These are phyloP conservation scores for Cisticola juncidis DNA, from an alignment of 2,113 vertebrate species.

Conservation along the genomic window DNA sequence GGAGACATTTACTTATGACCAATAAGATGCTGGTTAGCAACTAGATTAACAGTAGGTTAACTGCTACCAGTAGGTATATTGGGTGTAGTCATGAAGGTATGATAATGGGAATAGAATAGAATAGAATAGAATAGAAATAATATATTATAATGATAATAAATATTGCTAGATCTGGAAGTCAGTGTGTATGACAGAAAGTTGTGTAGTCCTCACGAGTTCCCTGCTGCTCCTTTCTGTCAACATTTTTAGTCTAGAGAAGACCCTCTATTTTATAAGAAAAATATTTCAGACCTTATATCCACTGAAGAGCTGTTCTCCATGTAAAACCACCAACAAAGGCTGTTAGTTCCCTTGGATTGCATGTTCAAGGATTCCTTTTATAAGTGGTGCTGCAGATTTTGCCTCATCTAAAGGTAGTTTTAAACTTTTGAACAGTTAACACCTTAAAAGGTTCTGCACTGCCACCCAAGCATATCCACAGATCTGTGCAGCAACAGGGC, in stretches of 20 bases:
- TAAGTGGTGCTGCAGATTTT: neutral
- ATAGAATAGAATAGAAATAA: no score
- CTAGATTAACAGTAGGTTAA: neutral
- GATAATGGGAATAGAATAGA: neutral
- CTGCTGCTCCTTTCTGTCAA: neutral
- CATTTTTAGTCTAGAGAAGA: neutral
- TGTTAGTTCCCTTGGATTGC: neutral
- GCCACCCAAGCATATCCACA: neutral
- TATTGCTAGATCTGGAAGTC: neutral
- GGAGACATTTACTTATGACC: neutral
- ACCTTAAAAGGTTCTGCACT: neutral
- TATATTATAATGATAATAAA: neutral
- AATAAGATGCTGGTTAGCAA: neutral
- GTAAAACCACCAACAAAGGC: neutral
- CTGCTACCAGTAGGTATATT: neutral
- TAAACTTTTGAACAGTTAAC: neutral
- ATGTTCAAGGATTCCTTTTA: neutral
- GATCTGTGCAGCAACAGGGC: neutral
- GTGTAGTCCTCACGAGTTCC: neutral
- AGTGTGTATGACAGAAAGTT: neutral
- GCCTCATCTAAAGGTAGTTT: neutral
- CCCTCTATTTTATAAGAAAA: neutral
- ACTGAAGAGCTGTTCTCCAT: neutral
- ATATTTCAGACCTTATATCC: neutral
- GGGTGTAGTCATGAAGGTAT: neutral